Evolutionary conservation across 2,888 invertebrate genomes (phyloP).

Genomic region (Trichacis sp.): DNA sequence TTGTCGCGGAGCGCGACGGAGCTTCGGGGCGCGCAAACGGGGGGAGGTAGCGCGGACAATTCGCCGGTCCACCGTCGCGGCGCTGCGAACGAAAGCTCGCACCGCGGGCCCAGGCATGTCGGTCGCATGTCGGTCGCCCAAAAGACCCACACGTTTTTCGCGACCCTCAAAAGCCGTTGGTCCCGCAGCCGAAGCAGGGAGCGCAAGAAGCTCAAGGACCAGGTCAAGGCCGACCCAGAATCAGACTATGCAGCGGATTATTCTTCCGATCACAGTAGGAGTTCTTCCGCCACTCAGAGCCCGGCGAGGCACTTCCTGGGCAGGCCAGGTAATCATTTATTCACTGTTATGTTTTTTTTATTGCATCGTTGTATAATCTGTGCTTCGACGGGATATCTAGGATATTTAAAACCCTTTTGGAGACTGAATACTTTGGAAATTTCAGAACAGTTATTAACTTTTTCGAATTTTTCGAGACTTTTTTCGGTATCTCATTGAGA

Average conservation of each 20-base stretch:
- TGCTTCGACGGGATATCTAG: no score
- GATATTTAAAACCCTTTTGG: no score
- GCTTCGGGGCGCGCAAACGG: constrained; percentile 64
- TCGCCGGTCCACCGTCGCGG: constrained; percentile 32
- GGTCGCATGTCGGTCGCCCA: constrained; percentile 81
- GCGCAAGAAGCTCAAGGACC: constrained; percentile 74
- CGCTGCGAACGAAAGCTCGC: constrained; percentile 36
- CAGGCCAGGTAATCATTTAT: constrained; percentile 69
- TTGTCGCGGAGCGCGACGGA: constrained; percentile 87
- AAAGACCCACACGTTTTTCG: constrained; percentile 86
- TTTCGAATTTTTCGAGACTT: no score
- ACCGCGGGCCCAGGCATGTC: constrained; percentile 68
- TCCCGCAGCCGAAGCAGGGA: constrained; percentile 81
- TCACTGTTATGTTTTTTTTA: no score
- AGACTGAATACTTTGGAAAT: no score
- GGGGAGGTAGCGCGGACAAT: constrained; percentile 13
- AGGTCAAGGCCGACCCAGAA: constrained; percentile 58
- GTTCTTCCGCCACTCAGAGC: constrained; percentile 80
- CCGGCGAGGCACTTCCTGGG: constrained; percentile 77
- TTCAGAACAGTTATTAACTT: no score
- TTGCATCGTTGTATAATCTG: no score
- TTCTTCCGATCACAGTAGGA: constrained; percentile 81
- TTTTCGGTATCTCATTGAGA: no score
- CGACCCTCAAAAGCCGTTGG: constrained; percentile 86
- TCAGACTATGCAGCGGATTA: constrained; percentile 84